Conservation (phyloP, 2,797 vertebrate genomes). For the Bradypus variegatus region DNA sequence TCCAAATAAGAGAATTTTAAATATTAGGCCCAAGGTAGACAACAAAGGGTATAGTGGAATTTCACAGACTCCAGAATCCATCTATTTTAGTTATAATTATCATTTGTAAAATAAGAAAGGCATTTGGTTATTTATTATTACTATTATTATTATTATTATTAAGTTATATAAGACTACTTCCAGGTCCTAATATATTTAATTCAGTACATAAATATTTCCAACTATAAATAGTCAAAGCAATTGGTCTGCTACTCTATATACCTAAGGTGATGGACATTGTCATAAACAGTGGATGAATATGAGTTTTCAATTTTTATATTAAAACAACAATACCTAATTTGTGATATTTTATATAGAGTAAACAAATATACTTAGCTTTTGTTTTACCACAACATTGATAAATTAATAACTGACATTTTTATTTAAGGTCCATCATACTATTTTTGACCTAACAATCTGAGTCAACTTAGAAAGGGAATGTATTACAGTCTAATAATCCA, state of each 20-base stretch:
- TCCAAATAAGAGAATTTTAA: background rate
- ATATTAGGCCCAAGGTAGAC: background rate
- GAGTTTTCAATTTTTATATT: background rate
- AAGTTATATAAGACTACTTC: background rate
- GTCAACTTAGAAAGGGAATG: background rate
- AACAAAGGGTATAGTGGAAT: background rate
- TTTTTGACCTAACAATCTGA: background rate
- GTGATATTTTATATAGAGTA: background rate
- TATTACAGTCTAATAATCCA: background rate
- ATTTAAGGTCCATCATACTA: background rate
- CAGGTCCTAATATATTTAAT: background rate
- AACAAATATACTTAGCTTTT: background rate
- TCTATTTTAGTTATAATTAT: background rate
- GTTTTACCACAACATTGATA: constrained; percentile 5
- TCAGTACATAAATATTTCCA: background rate
- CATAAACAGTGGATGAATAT: background rate
- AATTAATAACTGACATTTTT: background rate
- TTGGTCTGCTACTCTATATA: background rate
- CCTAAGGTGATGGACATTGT: background rate
- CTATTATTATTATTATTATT: too few species aligned
- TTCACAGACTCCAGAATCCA: background rate
- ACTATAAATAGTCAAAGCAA: background rate
- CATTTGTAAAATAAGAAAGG: background rate
- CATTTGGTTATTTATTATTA: too few species aligned
- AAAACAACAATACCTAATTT: background rate